Evolutionary conservation across 2,113 vertebrate genomes (phyloP).

Genomic region (Mungos mungo): DNA sequence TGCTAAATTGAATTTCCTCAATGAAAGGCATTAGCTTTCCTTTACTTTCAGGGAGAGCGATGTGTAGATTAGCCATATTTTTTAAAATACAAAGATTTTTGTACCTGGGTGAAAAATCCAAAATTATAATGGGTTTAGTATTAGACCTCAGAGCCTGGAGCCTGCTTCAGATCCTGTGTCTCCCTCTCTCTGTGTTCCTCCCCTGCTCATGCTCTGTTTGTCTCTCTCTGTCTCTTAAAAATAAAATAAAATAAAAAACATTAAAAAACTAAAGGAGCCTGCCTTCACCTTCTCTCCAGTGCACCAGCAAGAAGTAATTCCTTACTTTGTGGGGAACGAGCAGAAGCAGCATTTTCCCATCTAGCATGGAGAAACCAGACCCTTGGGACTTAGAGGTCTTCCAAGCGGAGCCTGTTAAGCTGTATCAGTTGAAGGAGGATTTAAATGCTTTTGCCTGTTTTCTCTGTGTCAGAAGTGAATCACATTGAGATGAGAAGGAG

Average conservation of each 20-base stretch:
- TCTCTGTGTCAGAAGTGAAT: constrained; percentile 41
- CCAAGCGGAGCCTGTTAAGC: constrained; percentile 69
- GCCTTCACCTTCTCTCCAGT: constrained; percentile 44
- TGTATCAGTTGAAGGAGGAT: constrained; percentile 62
- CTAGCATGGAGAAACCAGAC: constrained; percentile 47
- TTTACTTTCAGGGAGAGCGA: background rate
- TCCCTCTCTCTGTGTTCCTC: too few species aligned
- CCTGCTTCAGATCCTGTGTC: too few species aligned
- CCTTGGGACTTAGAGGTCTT: constrained; percentile 54
- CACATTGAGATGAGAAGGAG: background rate
- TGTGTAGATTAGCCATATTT: background rate
- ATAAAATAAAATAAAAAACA: too few species aligned
- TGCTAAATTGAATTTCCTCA: background rate
- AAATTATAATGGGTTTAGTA: background rate
- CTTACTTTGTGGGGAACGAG: constrained; percentile 23
- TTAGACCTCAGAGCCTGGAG: background rate
- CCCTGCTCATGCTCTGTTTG: too few species aligned
- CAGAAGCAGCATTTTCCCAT: constrained; percentile 45
- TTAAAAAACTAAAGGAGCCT: constrained; percentile 17
- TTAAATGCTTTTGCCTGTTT: constrained; percentile 50
- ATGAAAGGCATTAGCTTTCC: background rate
- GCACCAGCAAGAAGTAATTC: constrained; percentile 64
- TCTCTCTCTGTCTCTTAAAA: too few species aligned
- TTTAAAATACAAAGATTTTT: background rate
- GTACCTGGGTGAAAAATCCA: constrained; percentile 11